These are phyloP conservation scores for Villa cingulata DNA, from an alignment of 2,888 invertebrate species.

Conservation along the genomic window DNA sequence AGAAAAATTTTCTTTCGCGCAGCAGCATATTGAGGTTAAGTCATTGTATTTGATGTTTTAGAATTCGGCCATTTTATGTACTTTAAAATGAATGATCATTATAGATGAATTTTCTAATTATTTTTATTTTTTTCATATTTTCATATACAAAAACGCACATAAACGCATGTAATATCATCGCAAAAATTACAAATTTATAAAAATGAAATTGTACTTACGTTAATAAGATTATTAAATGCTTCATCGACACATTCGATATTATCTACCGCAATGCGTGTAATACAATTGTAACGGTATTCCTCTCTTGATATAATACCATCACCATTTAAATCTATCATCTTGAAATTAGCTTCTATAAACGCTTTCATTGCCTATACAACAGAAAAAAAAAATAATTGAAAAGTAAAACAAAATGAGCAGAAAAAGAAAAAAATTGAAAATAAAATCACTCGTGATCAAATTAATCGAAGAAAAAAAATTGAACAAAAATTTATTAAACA, in stretches of 20 bases:
- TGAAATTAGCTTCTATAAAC: conserved; percentile 73
- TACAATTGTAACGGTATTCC: conserved; percentile 71
- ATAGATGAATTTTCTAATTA: too few relatives aligned
- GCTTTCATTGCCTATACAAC: conserved; percentile 56
- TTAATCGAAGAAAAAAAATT: neutral
- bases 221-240: conserved; percentile 60
- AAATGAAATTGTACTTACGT: conserved; percentile 42
- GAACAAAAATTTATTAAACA: neutral
- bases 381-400: conserved; percentile 1
- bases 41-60: too few relatives aligned
- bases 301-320: conserved; percentile 68
- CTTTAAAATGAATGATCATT: too few relatives aligned
- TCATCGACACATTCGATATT: conserved; percentile 63
- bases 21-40: too few relatives aligned
- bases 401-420: neutral
- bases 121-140: too few relatives aligned
- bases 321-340: conserved; percentile 64
- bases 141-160: too few relatives aligned
- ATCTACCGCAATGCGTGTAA: conserved; percentile 65
- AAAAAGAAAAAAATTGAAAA: neutral
- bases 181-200: too few relatives aligned
- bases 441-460: neutral
- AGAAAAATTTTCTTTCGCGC: too few relatives aligned
- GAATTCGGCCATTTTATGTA: too few relatives aligned
- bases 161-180: too few relatives aligned